phyloP scores from a whole-genome alignment of 2,888 invertebrate genomes.

The Pasiphila rectangulata region DNA sequence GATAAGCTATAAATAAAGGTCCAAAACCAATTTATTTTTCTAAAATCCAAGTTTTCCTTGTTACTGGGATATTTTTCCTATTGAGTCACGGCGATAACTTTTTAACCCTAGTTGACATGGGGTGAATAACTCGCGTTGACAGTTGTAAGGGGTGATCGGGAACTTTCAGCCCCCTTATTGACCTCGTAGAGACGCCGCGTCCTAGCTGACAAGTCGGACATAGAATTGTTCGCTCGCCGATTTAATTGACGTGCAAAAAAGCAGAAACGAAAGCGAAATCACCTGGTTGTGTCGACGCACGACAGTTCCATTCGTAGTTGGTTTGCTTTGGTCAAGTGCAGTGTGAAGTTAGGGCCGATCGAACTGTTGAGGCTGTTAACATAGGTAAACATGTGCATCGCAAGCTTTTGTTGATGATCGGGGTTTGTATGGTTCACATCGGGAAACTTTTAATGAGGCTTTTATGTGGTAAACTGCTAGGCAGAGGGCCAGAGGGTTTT shows the following conservation, averaged over 20 bases:
- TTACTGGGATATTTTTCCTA: slow-evolving; percentile 48
- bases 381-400: too few species aligned
- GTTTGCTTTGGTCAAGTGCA: too few species aligned
- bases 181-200: slow-evolving; percentile 46
- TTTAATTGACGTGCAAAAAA: neutral
- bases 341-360: too few species aligned
- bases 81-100: slow-evolving; percentile 63
- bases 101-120: slow-evolving; percentile 69
- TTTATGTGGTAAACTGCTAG: too few species aligned
- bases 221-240: neutral
- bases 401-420: too few species aligned
- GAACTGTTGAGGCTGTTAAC: too few species aligned
- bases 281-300: too few species aligned
- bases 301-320: too few species aligned
- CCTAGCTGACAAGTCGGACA: neutral
- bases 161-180: slow-evolving; percentile 64
- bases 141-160: slow-evolving; percentile 60
- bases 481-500: too few species aligned
- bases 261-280: too few species aligned
- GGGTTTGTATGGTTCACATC: too few species aligned
- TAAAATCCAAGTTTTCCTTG: slow-evolving; percentile 37
- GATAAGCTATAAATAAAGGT: slow-evolving; percentile 27
- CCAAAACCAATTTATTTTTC: slow-evolving; percentile 42
- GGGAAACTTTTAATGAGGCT: too few species aligned
- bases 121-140: slow-evolving; percentile 72